Evolutionary conservation across 2,888 invertebrate species (phyloP).

Genomic region (Dimorphilus gyrociliatus): DNA sequence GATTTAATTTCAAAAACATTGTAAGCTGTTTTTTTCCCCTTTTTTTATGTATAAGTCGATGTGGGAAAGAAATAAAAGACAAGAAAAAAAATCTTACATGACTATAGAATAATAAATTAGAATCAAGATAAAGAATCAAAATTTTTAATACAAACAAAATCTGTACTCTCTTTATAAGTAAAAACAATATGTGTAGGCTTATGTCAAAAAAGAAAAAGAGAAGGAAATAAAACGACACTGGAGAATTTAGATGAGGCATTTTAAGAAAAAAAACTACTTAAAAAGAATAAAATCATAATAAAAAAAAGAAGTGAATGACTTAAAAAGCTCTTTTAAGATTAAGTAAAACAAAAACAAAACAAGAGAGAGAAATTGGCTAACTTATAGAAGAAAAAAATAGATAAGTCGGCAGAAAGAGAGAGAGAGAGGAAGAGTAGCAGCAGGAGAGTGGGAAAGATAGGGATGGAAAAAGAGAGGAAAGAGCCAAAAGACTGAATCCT

Average conservation of each 20-base stretch:
- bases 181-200: too few species aligned
- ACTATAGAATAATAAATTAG: too few species aligned
- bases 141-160: too few species aligned
- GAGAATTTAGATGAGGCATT: neutral
- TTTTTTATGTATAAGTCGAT: too few species aligned
- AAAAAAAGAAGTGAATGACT: slow-evolving; percentile 4
- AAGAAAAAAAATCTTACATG: too few species aligned
- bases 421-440: slow-evolving; percentile 5
- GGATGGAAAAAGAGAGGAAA: slow-evolving; percentile 2
- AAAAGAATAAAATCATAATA: slow-evolving; percentile 3
- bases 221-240: slow-evolving; percentile 3
- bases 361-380: neutral
- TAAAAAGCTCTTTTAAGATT: slow-evolving; percentile 2
- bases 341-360: slow-evolving; percentile 3
- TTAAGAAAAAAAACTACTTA: slow-evolving; percentile 2
- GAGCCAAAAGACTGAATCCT: slow-evolving; percentile 1
- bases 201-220: slow-evolving; percentile 1
- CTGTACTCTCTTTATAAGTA: too few species aligned
- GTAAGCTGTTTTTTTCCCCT: too few species aligned
- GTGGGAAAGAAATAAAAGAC: too few species aligned
- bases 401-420: slow-evolving; percentile 5
- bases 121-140: too few species aligned
- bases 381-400: slow-evolving; percentile 3
- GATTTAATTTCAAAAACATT: too few species aligned
- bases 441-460: slow-evolving; percentile 5